A percentile compares a stretch with the other conserved stretches of the same genome.
Conservation (phyloP, 1,140 invertebrate species). For the Notospermus geniculatus region DNA sequence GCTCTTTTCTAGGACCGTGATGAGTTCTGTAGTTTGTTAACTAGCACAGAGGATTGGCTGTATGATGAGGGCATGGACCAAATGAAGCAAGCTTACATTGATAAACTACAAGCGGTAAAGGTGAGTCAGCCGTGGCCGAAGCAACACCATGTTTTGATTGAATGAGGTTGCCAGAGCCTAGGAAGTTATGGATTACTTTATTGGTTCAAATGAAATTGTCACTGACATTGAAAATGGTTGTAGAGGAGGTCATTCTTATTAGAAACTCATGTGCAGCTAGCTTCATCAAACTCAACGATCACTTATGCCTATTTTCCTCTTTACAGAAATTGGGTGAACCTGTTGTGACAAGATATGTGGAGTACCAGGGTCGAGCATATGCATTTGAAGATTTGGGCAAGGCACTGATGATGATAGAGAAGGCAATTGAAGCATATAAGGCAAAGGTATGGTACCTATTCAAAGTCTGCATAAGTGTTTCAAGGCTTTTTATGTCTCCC, state of each 20-base stretch:
- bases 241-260: not conserved
- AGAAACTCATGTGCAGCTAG: not conserved
- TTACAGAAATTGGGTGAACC: conserved; percentile 70
- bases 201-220: conserved; percentile 6
- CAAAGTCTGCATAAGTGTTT: not conserved
- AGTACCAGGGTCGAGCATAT: conserved; percentile 72
- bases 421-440: conserved; percentile 68
- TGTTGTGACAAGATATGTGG: conserved; percentile 74
- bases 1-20: conserved; percentile 61
- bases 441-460: conserved; percentile 33
- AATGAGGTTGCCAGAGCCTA: too few species aligned
- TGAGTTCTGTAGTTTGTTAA: conserved; percentile 68
- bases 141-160: too few species aligned
- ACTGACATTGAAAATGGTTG: not conserved
- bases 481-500: not conserved
- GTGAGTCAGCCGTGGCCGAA: too few species aligned
- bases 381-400: conserved; percentile 75
- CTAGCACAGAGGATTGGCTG: conserved; percentile 91
- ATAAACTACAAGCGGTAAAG: conserved; percentile 66
- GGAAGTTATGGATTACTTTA: too few species aligned
- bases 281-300: not conserved
- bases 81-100: conserved; percentile 75
- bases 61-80: conserved; percentile 89
- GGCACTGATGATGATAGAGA: conserved; percentile 71
- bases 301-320: conserved; percentile 13